Evolutionary conservation across 2,888 invertebrate genomes (phyloP), one percentile per base, ranked within the genome.

Genomic region (Cosmorhoe ocellata): DNA sequence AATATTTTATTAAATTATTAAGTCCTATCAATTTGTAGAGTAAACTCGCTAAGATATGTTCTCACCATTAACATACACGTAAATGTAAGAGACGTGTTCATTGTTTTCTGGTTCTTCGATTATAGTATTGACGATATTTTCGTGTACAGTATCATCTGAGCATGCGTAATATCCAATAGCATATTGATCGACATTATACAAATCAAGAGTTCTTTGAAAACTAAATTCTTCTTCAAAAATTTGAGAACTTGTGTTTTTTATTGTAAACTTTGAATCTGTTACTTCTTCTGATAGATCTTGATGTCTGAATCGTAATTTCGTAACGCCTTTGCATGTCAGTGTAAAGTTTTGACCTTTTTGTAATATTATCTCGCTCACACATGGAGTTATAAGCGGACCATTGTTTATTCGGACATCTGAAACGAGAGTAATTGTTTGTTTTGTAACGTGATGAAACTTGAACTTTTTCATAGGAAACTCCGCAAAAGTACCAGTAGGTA

Each of bases 81-180:
- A 90, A 67, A 83, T 74, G 57, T 80, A 89, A n/a, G 87, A 61
- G 32, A 81, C 68, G 53, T 84, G 74, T 42, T 72, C 74, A 9
- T 76, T 81, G 56, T 86, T 79, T 52, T 59, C 68, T 1, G 82
- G 88, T 69, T 88, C 89, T 48, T 74, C 77, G 14, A 67, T 60
- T 32, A 88, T 61, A 44, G 78, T 69, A 43, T 71, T 71, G 32
- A 88, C 64, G 50, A 79, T 65, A 27, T 68, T 64, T 12, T 59
- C 66, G 55, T 90, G 79, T 11, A 90, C 59, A 6, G 71, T 66
- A 34, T 76, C 68, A 62, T 91, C 90, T 41, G 86, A 80, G 66
- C 93, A 93, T 55, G 90, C 92, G 61, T 92, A 92, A 67, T 87
- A 91, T 37, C 92, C 92, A 45, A 93, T 91, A 42, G 91, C 76